Percentiles rank a stretch among this genome's conserved stretches.
Conservation (phyloP, 2,888 invertebrate species). For the Gymnoscelis rufifasciata region DNA sequence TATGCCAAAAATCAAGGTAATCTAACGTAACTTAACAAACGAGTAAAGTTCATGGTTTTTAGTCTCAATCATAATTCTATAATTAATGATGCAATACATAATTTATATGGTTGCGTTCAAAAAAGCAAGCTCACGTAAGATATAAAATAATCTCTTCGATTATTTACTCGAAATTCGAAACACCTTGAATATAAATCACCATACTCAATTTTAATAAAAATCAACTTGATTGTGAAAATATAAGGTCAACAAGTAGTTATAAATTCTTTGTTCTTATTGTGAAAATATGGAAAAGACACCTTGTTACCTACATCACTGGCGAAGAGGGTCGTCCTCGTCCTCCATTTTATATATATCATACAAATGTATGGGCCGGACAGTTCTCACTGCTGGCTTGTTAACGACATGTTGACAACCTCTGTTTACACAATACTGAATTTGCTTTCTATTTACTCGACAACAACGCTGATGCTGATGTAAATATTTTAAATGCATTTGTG, state of each 20-base stretch:
- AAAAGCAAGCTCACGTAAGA: neutral
- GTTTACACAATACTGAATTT: conserved; percentile 14
- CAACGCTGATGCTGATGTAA: conserved; percentile 1
- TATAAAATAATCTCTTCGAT: conserved; percentile 1
- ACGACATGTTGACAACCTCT: conserved; percentile 20
- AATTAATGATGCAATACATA: conserved; percentile 26
- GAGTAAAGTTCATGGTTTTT: conserved; percentile 25
- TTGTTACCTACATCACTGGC: conserved; percentile 11
- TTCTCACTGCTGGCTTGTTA: conserved; percentile 20
- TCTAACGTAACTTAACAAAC: neutral
- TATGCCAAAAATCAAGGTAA: conserved; percentile 7
- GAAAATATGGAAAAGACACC: conserved; percentile 12
- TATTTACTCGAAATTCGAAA: conserved; percentile 1
- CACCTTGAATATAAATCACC: conserved; percentile 6
- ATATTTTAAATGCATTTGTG: neutral
- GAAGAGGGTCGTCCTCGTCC: conserved; percentile 13
- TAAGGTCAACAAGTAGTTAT: conserved; percentile 17
- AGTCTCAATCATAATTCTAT: conserved; percentile 12
- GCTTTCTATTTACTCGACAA: conserved; percentile 9
- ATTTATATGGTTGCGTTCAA: conserved; percentile 23
- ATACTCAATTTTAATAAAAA: conserved; percentile 6
- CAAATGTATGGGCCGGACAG: conserved; percentile 23
- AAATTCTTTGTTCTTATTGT: conserved; percentile 9
- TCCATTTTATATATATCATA: conserved; percentile 15
- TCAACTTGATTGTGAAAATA: conserved; percentile 6